A percentile compares a stretch with the other conserved stretches of the same genome.
phyloP scores from a whole-genome alignment of 2,797 vertebrate genomes.

The Lepus townsendii region DNA sequence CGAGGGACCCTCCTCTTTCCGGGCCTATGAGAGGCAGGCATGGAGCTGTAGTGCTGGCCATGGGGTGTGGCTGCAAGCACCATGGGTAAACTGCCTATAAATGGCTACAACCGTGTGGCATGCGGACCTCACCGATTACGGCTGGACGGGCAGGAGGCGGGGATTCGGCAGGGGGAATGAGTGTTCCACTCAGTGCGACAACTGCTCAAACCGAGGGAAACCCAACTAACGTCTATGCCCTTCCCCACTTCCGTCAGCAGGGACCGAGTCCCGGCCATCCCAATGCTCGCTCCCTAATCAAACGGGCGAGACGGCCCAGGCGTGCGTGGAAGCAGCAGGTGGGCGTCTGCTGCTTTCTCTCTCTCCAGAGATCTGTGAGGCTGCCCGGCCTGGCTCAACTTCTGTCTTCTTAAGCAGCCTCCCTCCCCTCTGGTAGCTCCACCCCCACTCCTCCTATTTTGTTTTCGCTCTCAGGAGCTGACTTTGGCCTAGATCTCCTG shows the following conservation, averaged over 20 bases:
- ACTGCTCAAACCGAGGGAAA: neutral
- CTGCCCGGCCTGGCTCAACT: neutral
- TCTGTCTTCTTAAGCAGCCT: neutral
- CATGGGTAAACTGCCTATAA: neutral
- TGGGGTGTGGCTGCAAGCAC: neutral
- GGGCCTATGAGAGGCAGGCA: neutral
- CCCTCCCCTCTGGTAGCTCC: neutral
- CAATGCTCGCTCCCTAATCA: neutral
- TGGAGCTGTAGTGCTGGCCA: too few species aligned
- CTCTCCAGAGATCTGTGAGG: neutral
- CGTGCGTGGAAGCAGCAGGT: neutral
- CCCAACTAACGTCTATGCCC: neutral
- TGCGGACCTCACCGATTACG: too few species aligned
- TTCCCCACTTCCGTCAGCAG: neutral
- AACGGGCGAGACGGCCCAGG: neutral
- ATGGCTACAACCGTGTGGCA: neutral
- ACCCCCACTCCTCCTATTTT: accelerated
- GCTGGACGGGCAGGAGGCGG: too few species aligned
- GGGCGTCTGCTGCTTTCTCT: neutral
- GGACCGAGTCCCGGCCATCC: neutral
- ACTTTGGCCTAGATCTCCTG: neutral
- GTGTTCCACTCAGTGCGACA: neutral
- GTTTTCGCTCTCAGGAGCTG: neutral
- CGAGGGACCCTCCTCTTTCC: neutral
- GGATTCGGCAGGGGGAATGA: neutral